Conservation (phyloP, 2,797 vertebrate genomes). For the Anniella stebbinsi region DNA sequence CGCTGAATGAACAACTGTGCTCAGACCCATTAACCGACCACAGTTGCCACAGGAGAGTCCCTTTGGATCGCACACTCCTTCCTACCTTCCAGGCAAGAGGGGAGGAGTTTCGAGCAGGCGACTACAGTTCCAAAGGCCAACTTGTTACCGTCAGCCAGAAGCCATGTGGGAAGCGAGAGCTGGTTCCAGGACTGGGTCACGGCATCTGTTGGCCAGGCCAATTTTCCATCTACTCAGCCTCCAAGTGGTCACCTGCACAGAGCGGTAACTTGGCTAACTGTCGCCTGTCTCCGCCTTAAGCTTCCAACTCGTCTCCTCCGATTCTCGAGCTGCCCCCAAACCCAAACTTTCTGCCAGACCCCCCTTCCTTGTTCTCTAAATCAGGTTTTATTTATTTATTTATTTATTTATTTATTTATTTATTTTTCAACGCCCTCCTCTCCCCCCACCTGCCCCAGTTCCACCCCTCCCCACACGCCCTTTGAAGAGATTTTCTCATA, state of each 20-base stretch:
- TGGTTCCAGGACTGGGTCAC: background rate
- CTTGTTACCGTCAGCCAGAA: background rate
- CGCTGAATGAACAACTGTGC: background rate
- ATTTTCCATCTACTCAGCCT: too few relatives aligned
- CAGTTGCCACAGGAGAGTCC: too few relatives aligned
- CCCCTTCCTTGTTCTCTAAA: background rate
- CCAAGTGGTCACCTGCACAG: background rate
- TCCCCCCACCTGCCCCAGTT: background rate
- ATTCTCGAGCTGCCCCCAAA: background rate
- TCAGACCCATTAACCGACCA: background rate
- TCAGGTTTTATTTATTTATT: background rate
- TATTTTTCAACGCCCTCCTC: background rate
- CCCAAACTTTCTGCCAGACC: accelerated
- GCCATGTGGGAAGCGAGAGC: too few relatives aligned
- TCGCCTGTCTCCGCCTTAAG: too few relatives aligned
- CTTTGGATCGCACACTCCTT: too few relatives aligned
- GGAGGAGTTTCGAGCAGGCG: background rate
- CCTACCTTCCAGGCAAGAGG: background rate
- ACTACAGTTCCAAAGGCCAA: background rate
- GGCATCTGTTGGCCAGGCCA: background rate
- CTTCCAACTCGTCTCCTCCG: too few relatives aligned
- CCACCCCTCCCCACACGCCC: background rate
- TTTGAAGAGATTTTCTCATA: conserved; percentile 15
- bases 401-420: background rate
- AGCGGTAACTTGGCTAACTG: background rate